A percentile compares a stretch with the other conserved stretches of the same genome.
phyloP scores from a whole-genome alignment of 1,140 invertebrate species.

The Metopolophium dirhodum region DNA sequence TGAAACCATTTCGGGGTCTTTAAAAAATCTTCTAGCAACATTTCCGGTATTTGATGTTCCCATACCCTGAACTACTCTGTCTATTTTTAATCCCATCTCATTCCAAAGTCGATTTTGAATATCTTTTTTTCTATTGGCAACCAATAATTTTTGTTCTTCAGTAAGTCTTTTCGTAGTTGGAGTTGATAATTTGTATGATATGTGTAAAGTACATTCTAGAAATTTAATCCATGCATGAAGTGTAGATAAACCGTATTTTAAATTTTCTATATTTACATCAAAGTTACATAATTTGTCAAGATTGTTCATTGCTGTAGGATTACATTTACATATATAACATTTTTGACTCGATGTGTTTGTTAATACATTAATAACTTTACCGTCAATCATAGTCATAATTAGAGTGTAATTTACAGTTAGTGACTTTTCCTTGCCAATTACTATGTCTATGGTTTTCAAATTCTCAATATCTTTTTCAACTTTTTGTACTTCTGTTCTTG shows the following conservation, averaged over 20 bases:
- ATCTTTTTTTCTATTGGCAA: no score
- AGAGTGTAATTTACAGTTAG: conserved; percentile 61
- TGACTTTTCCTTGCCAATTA: background rate
- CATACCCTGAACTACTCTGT: conserved; percentile 58
- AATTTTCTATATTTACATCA: conserved; percentile 58
- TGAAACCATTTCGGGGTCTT: conserved; percentile 60
- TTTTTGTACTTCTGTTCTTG: conserved; percentile 58
- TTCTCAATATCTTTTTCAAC: conserved; percentile 28
- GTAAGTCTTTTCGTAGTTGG: no score
- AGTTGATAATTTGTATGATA: no score
- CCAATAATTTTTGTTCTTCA: no score
- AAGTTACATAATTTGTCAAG: conserved; percentile 54
- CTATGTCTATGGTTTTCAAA: background rate
- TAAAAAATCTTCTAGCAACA: conserved; percentile 62
- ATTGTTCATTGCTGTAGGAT: conserved; percentile 45
- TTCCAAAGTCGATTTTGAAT: no score
- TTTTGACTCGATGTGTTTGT: conserved; percentile 33
- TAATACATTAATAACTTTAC: conserved; percentile 64
- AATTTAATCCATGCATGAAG: conserved; percentile 62
- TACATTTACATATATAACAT: no score
- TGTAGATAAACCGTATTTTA: conserved; percentile 62
- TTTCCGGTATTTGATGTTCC: conserved; percentile 63
- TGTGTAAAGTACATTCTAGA: conserved; percentile 62
- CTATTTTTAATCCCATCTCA: no score
- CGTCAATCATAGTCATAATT: conserved; percentile 62